These are phyloP conservation scores for Bugulina stolonifera DNA, from an alignment of 2,888 invertebrate species.

Conservation along the genomic window DNA sequence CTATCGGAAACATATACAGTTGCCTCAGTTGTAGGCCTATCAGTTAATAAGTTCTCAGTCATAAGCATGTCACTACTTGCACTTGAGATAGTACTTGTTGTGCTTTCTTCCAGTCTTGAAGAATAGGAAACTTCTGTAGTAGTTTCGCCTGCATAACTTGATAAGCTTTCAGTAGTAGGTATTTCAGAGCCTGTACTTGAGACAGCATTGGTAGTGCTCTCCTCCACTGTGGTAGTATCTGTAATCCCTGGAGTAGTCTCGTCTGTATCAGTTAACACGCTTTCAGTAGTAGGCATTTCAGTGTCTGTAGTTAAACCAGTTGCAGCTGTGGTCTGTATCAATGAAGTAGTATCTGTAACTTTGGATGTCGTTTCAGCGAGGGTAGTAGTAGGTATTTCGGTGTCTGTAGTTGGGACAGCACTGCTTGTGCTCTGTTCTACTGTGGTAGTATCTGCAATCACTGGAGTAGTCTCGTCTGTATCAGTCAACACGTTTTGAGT, in stretches of 20 bases:
- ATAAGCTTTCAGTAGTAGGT: too few species aligned
- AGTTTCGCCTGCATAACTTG: too few species aligned
- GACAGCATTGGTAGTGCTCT: not conserved
- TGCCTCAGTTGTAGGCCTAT: too few species aligned
- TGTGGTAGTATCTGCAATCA: not conserved
- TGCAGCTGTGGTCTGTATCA: not conserved
- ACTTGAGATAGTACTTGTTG: too few species aligned
- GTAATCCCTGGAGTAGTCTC: not conserved
- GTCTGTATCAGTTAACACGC: not conserved
- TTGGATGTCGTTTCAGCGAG: not conserved
- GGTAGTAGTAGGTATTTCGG: not conserved
- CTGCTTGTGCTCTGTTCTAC: not conserved
- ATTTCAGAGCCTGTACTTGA: not conserved
- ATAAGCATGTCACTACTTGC: too few species aligned
- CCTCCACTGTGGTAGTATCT: not conserved
- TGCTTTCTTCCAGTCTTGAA: too few species aligned
- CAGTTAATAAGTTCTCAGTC: too few species aligned
- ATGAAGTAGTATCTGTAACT: not conserved
- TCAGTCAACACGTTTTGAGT: not conserved
- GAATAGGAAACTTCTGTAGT: too few species aligned
- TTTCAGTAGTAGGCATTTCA: not conserved
- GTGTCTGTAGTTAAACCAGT: not conserved
- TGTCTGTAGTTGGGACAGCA: not conserved
- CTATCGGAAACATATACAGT: too few species aligned
- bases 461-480: not conserved